These are phyloP conservation scores for Pithys albifrons DNA, from an alignment of 2,113 vertebrate genomes.

Conservation along the genomic window DNA sequence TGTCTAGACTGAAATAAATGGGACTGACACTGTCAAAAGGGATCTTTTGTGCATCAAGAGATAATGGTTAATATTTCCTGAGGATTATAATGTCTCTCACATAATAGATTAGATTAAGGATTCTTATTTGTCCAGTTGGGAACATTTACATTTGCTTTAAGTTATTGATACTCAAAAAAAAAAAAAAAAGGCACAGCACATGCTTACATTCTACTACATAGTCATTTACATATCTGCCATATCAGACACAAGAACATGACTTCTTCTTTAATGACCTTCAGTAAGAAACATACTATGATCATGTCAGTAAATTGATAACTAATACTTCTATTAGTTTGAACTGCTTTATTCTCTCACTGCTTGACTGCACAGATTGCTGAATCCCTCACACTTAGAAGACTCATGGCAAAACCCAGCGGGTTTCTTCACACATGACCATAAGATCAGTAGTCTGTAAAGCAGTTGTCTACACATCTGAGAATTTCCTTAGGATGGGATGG, in stretches of 20 bases:
- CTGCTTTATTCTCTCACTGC: not conserved
- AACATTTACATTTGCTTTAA: not conserved
- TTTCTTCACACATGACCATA: accelerated
- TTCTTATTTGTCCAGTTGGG: not conserved
- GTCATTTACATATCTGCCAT: not conserved
- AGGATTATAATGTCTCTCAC: not conserved
- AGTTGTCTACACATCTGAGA: not conserved
- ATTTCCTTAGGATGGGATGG: not conserved
- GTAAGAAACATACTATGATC: not conserved
- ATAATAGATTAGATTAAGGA: not conserved
- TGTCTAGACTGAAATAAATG: constrained; percentile 1
- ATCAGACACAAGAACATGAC: not conserved
- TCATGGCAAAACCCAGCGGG: not conserved
- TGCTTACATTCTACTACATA: not conserved
- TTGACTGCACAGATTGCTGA: not conserved
- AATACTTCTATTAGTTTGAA: not conserved
- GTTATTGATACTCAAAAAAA: not conserved
- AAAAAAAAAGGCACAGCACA: not conserved
- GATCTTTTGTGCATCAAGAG: not conserved
- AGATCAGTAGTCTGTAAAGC: not conserved
- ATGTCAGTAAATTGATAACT: not conserved
- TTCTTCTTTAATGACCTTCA: not conserved
- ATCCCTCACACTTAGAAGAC: not conserved
- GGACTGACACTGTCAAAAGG: not conserved
- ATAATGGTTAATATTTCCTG: not conserved